phyloP scores from a whole-genome alignment of 2,797 vertebrate genomes.

The Kryptopterus vitreolus region DNA sequence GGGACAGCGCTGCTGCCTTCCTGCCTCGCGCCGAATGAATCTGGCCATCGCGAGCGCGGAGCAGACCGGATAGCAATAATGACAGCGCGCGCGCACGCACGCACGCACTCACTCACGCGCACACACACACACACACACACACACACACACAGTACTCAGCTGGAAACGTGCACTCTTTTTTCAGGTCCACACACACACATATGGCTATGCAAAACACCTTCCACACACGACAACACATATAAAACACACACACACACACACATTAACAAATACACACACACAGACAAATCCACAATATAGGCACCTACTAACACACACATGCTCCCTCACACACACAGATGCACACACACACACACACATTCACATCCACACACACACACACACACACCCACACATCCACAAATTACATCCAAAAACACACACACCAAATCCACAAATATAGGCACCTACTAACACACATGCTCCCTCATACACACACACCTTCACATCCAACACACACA shows the following conservation, averaged over 20 bases:
- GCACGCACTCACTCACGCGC: conserved; percentile 25
- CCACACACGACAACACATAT: not conserved
- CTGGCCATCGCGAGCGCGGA: conserved; percentile 94
- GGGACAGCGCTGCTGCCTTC: conserved; percentile 82
- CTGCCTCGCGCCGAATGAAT: conserved; percentile 93
- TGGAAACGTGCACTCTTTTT: conserved; percentile 14
- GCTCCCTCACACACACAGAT: no score
- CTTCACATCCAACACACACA: no score
- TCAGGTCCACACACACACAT: conserved; percentile 60
- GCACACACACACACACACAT: no score
- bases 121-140: conserved; percentile 33
- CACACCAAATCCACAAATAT: no score
- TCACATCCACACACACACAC: no score
- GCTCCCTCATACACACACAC: no score
- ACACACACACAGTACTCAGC: conserved; percentile 27
- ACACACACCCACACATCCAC: no score
- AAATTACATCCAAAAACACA: no score
- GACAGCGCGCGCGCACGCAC: conserved; percentile 75
- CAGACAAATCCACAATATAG: no score
- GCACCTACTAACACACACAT: no score
- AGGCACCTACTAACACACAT: no score
- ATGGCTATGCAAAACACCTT: no score
- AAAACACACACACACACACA: not conserved
- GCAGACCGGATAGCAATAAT: conserved; percentile 88
- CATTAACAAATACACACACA: not conserved